phyloP scores from a whole-genome alignment of 2,113 vertebrate genomes.

The Aviceda subcristata region DNA sequence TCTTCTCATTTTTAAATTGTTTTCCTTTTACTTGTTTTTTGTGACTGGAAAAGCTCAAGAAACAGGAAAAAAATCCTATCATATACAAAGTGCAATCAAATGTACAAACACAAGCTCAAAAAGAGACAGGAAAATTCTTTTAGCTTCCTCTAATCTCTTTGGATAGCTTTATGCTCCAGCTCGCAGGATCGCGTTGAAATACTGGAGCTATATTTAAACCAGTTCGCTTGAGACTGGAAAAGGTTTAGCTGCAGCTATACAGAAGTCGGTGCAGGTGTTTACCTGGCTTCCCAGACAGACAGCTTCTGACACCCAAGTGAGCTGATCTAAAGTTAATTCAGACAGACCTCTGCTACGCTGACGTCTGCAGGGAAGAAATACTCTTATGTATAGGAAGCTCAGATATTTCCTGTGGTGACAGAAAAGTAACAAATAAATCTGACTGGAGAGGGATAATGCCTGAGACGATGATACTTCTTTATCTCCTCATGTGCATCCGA shows the following conservation, averaged over 20 bases:
- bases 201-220: slow-evolving; percentile 43
- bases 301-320: slow-evolving; percentile 59
- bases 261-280: not conserved
- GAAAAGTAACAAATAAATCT: slow-evolving; percentile 55
- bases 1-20: not conserved
- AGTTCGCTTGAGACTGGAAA: not conserved
- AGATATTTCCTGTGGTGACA: slow-evolving; percentile 37
- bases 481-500: not conserved
- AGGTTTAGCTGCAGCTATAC: slow-evolving; percentile 4
- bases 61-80: not conserved
- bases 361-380: slow-evolving; percentile 46
- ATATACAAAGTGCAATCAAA: slow-evolving; percentile 10
- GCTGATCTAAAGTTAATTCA: slow-evolving; percentile 65
- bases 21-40: not conserved
- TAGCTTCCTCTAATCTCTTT: slow-evolving; percentile 36
- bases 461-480: not conserved
- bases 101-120: slow-evolving; percentile 8
- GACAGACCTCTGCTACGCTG: slow-evolving; percentile 54
- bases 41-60: not conserved
- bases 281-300: slow-evolving; percentile 45
- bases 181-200: not conserved
- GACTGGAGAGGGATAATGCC: not conserved
- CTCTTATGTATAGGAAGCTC: slow-evolving; percentile 33
- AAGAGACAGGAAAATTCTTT: slow-evolving; percentile 38
- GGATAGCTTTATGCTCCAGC: slow-evolving; percentile 4